Conservation (phyloP, 2,797 vertebrate species). For the Arremon aurantiirostris region DNA sequence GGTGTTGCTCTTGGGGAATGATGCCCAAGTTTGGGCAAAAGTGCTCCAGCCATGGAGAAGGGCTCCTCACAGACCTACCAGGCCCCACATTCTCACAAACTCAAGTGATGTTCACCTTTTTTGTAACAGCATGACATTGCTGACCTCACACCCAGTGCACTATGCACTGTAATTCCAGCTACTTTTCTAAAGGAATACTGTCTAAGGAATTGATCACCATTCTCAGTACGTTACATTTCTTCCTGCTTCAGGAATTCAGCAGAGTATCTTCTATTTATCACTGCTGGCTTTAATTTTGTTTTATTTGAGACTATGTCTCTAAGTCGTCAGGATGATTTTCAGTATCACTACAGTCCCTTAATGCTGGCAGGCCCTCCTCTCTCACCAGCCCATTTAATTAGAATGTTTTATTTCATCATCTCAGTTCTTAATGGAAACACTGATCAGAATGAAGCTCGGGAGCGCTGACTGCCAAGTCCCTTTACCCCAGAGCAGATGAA, state of each 20-base stretch:
- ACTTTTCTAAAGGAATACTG: neutral
- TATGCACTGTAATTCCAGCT: neutral
- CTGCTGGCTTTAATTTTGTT: neutral
- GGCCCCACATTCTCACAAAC: neutral
- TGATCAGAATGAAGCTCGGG: neutral
- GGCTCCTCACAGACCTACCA: neutral
- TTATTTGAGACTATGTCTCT: neutral
- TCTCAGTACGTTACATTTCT: neutral
- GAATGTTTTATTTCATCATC: neutral
- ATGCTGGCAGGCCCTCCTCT: neutral
- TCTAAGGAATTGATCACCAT: neutral
- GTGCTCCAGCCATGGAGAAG: neutral
- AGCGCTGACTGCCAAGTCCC: neutral
- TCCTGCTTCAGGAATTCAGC: neutral
- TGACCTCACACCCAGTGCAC: neutral
- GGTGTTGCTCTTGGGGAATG: neutral
- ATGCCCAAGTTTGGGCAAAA: conserved; percentile 43
- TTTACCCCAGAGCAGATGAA: neutral
- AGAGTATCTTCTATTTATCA: neutral
- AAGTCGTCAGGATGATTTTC: neutral
- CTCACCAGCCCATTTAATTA: neutral
- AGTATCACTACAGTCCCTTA: neutral
- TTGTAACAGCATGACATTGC: neutral
- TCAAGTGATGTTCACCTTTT: neutral
- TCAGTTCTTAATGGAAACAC: neutral